Percentiles rank a stretch among this genome's conserved stretches.
Conservation (phyloP, 2,113 vertebrate species). For the Cyanoramphus novaezelandiae region DNA sequence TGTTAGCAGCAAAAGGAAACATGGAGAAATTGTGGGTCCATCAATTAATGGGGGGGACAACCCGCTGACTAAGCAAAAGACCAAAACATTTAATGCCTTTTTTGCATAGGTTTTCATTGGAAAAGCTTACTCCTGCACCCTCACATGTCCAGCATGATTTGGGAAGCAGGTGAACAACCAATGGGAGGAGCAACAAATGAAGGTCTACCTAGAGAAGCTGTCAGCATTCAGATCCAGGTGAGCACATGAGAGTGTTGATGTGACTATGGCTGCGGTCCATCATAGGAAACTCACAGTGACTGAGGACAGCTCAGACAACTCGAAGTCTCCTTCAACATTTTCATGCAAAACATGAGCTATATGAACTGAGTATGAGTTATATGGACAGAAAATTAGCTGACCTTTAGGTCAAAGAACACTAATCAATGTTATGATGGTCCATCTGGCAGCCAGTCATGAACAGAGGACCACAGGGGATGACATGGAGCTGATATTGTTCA, state of each 20-base stretch:
- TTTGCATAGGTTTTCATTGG: not conserved
- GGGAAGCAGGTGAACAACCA: not conserved
- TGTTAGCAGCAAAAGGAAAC: not conserved
- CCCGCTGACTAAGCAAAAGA: not conserved
- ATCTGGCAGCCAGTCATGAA: slow-evolving; percentile 39
- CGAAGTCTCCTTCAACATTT: not conserved
- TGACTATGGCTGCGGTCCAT: not conserved
- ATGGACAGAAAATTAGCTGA: not conserved
- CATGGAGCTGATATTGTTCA: not conserved
- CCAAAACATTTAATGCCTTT: not conserved
- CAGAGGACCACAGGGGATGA: not conserved
- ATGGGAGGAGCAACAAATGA: not conserved
- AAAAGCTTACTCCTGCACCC: not conserved
- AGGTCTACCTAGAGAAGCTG: not conserved
- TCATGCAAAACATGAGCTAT: not conserved
- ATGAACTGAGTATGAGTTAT: not conserved
- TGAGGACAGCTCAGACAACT: not conserved
- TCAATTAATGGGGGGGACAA: not conserved
- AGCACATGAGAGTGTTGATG: not conserved
- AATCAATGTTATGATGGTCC: not conserved
- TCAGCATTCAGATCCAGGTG: not conserved
- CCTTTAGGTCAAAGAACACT: slow-evolving; percentile 18
- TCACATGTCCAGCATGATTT: not conserved
- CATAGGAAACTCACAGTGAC: not conserved
- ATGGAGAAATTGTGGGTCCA: not conserved